Base-by-base conservation (phyloP, 1,140 invertebrate genomes). In the Chionoecetes opilio region DNA sequence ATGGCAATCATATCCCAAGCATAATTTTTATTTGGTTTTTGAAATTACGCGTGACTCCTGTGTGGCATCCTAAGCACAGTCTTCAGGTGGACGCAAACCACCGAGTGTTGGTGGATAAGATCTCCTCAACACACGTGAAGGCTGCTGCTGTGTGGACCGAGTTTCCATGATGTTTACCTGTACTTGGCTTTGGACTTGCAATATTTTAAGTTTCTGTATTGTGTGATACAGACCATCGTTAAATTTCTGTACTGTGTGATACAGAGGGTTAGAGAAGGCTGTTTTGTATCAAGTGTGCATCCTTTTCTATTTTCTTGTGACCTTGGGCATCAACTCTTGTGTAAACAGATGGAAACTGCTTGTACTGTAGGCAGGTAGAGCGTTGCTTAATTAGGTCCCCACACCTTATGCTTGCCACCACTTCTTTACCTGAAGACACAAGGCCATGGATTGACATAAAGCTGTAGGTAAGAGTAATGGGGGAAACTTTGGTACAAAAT, bases 291-390 rank as follows among this genome's bases (percentile, higher is more conserved):
- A 53, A 53, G 34, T 46, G 82, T 86, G 37, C 85, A 86, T 93
- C n/a, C n/a, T 92, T 41, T 32, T 93, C 46, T 41, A 93, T 93
- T 93, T 89, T 46, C 85, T 46, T 41, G 34, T 84, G 82, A 86
- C 46, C 46, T 86, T 86, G 29, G 38, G 82, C 84, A 93, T 53
- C 82, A 86, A 93, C 46, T 86, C 14, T 92, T 35, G 34, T 91
- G 89, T 92, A 53, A 92, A 92, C 90, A 86, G 35, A 34, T 92
- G 94, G 89, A 95, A 75, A 95, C 90, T 91, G 87, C 88, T 94
- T 92, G 84, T 85, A 85, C 90, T 95, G 94, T 92, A 95, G 90
- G 82, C 94, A 95, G 94, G 94, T 95, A 95, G 94, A 87, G 91
- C 87, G 46, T 95, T 95, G 94, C 94, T 95, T 95, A 29, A 31